Base-by-base conservation (phyloP, 2,113 vertebrate species). In the Petrocephalus zakoni region DNA sequence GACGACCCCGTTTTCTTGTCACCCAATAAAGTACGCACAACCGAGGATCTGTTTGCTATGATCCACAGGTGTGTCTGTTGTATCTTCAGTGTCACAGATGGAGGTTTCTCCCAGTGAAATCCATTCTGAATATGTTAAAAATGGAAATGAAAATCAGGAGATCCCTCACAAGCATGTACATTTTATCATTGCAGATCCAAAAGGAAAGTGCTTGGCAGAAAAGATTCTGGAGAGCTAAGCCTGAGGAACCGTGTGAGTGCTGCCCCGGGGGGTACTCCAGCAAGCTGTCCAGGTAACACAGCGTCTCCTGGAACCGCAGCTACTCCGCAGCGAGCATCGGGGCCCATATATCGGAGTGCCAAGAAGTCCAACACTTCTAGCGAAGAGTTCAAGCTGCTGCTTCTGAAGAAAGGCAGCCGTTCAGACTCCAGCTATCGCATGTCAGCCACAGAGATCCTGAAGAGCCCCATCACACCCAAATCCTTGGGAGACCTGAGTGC, bases 311-410 rank as follows among this genome's bases (percentile, higher is more conserved):
- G 90, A 55, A 93, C 87, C 0, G 17, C 8, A 5, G 89, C 92
- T 82, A 93, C 95, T 91, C 90, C 96, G 96, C 98, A 99, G 94
- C 95, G 97, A 90, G 96, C 96, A 81, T 97, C 97, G 0, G 97
- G 98, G 89, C 98, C 98, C 90, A 99, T 99, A 93, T 99, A 99
- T 93, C 96, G 98, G 92, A 98, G 96, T 92, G 98, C 97, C 93
- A 98, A 97, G 91, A 99, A 99, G 92, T 99, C 98, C 90, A 99
- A 96, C 92, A 99, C 98, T 2, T 99, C 98, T 58, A 99, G 97
- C 0, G 98, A 99, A 92, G 98, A 99, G 93, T 99, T 99, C 92
- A 99, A 99, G 92, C 96, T 99, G 25, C 93, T 99, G 58, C 95
- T 99, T 87, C 95, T 99, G 37, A 99, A 98, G 94, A 99, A 99